Evolutionary conservation across 2,888 invertebrate species (phyloP).

Genomic region (Ditylenchus weischeri): DNA sequence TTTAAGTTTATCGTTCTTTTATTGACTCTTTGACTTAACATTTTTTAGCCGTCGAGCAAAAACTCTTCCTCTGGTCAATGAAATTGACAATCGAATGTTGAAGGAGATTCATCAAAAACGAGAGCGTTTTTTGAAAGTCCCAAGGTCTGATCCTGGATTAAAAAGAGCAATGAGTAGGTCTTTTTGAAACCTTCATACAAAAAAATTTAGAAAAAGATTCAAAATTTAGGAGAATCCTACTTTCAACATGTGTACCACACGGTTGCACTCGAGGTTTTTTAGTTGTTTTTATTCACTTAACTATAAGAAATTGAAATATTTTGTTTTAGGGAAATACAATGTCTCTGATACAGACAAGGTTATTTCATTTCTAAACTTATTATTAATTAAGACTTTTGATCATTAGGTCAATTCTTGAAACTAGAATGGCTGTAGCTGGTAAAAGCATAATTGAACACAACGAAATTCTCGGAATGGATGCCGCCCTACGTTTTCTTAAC

Average conservation of each 20-base stretch:
- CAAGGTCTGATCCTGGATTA: slow-evolving; percentile 62
- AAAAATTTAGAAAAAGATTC: slow-evolving; percentile 40
- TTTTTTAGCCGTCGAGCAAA: slow-evolving; percentile 70
- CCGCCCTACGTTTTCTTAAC: slow-evolving; percentile 86
- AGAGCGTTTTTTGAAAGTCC: slow-evolving; percentile 71
- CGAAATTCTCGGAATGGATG: slow-evolving; percentile 83
- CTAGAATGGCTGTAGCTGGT: slow-evolving; percentile 73
- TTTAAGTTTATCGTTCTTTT: slow-evolving; percentile 24
- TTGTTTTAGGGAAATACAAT: slow-evolving; percentile 84
- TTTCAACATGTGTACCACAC: slow-evolving; percentile 91
- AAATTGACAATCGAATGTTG: slow-evolving; percentile 77
- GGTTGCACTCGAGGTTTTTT: slow-evolving; percentile 71
- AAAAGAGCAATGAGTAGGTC: slow-evolving; percentile 80
- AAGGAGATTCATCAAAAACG: slow-evolving; percentile 79
- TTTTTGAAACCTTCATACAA: neutral
- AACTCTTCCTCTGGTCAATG: slow-evolving; percentile 80
- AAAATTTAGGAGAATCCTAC: slow-evolving; percentile 66
- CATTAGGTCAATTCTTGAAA: slow-evolving; percentile 71
- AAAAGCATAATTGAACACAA: slow-evolving; percentile 94
- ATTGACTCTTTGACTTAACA: neutral
- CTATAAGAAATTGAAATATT: too few relatives aligned
- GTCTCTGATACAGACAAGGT: slow-evolving; percentile 83
- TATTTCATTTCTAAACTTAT: neutral
- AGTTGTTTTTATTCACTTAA: too few relatives aligned
- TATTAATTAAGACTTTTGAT: slow-evolving; percentile 7